Evolutionary conservation across 2,113 vertebrate genomes (phyloP), one percentile per base, ranked within the genome.

Genomic region (Alosa alosa): DNA sequence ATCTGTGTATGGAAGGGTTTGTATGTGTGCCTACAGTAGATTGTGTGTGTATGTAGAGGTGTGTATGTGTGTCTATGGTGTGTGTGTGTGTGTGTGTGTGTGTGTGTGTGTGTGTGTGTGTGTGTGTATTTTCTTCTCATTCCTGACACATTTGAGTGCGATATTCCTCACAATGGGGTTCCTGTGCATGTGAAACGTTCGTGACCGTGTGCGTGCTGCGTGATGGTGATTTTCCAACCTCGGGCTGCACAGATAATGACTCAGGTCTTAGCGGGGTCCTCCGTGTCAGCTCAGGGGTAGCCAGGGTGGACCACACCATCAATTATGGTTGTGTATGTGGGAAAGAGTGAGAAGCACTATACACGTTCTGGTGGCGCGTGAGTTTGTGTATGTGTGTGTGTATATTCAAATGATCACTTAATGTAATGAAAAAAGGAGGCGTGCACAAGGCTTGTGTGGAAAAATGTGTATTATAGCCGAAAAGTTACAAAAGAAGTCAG

Each of bases 301-400:
- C 49, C 78, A 46, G 10, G 87, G 57, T 85, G 39, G 52, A 52
- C 87, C 82, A 68, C 82, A 81, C 49, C 44, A 81, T 89, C 88
- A 83, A 81, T 90, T 91, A 85, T 81, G 83, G 86, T 88, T 88
- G 88, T 88, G 75, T 86, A 87, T 83, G 87, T 60, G 87, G 86
- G 72, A 87, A 55, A 81, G 81, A 81, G 55, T 84, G 60, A 82
- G 83, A 57, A 85, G 68, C 46, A 50, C 52, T 0, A 17, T 55
- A 55, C 7, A 13, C 41, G 41, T 9, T 47, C 46, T 47, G 46
- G 46, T 47, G 46, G 0, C 11, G 47, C 1, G 52, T 20, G 17
- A 17, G 52, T 20, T 11, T 57, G 52, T 57, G 52, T 57, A 1
- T 13, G 50, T 15, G 50, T 55, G 50, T 2, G 50, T 31, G 31